Evolutionary conservation across 2,113 vertebrate genomes (phyloP).

Genomic region (Jaculus jaculus): DNA sequence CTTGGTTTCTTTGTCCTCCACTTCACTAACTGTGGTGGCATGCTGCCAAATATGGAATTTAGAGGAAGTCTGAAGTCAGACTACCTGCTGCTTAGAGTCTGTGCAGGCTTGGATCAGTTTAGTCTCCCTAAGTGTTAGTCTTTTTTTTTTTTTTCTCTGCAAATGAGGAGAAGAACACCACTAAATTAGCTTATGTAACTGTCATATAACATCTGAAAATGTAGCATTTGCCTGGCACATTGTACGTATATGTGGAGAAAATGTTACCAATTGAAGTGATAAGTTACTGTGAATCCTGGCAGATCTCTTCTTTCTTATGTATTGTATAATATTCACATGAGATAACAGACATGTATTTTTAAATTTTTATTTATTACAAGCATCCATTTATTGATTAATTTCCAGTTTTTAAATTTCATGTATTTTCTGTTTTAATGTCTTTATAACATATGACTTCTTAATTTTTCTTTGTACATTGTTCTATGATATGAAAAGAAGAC

Average conservation of each 20-base stretch:
- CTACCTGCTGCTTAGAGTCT: neutral
- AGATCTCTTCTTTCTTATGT: neutral
- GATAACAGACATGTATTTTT: constrained; percentile 13
- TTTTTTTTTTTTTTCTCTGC: neutral
- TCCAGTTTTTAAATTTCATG: constrained; percentile 39
- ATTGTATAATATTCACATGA: neutral
- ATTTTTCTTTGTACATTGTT: neutral
- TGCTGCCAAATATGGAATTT: neutral
- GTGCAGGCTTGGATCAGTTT: neutral
- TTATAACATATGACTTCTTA: constrained; percentile 36
- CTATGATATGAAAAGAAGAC: neutral
- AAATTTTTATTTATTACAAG: constrained; percentile 5
- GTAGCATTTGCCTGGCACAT: neutral
- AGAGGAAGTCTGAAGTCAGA: neutral
- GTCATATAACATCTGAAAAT: neutral
- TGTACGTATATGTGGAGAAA: neutral
- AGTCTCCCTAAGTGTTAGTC: neutral
- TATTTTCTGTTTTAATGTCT: constrained; percentile 23
- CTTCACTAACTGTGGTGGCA: neutral
- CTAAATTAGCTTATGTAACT: neutral
- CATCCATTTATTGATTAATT: constrained; percentile 5
- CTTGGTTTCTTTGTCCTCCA: neutral
- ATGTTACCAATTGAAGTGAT: neutral
- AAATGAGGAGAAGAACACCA: neutral
- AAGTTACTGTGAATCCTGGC: neutral